Evolutionary conservation across 1,140 invertebrate genomes (phyloP).

Genomic region (Drosophila tani): DNA sequence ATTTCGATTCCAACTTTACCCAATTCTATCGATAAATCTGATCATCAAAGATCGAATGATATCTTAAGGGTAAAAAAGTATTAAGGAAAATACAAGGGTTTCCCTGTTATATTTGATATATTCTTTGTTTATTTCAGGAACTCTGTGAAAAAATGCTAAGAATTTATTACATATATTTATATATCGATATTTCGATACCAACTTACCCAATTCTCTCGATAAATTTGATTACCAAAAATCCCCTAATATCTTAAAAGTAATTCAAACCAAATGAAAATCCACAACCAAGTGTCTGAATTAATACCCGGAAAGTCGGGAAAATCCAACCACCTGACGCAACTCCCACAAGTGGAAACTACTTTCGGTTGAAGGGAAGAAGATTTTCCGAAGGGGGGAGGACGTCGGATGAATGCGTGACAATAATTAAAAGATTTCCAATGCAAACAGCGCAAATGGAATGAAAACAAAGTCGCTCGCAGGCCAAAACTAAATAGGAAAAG

Average conservation of each 20-base stretch:
- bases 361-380: neutral
- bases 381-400: constrained; percentile 4
- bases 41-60: too few relatives aligned
- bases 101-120: too few relatives aligned
- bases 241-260: neutral
- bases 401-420: constrained; percentile 59
- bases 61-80: neutral
- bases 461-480: constrained; percentile 71
- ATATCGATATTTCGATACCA: too few relatives aligned
- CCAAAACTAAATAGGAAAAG: constrained; percentile 71
- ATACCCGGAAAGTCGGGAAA: constrained; percentile 16
- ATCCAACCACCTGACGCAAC: constrained; percentile 60
- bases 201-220: neutral
- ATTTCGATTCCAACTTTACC: too few relatives aligned
- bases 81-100: too few relatives aligned
- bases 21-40: neutral
- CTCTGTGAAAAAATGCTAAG: too few relatives aligned
- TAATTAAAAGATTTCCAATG: constrained; percentile 81
- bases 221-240: too few relatives aligned
- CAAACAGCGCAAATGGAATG: constrained; percentile 82
- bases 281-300: neutral
- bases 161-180: too few relatives aligned
- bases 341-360: constrained; percentile 66
- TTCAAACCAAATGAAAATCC: neutral
- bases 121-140: too few relatives aligned